Conservation (phyloP, 2,797 vertebrate species). For the Pangasius krempfi region DNA sequence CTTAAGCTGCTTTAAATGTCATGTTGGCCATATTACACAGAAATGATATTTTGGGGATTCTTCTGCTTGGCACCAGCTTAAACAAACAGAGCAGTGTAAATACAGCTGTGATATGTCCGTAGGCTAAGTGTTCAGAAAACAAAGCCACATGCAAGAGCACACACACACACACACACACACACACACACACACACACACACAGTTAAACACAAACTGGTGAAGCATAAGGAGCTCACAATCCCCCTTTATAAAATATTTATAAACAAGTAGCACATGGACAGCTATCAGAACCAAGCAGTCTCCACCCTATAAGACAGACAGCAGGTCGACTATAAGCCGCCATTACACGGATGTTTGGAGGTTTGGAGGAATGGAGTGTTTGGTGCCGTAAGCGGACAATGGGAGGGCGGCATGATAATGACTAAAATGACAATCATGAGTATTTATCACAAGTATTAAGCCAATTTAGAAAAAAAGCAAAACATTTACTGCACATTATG, state of each 20-base stretch:
- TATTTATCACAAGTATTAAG: background rate
- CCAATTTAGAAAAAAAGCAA: background rate
- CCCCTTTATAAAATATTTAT: background rate
- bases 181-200: constrained; percentile 21
- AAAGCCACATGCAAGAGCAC: background rate
- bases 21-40: background rate
- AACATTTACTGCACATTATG: background rate
- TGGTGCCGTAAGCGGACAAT: background rate
- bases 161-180: too few species aligned
- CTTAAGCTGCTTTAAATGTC: background rate
- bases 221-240: background rate
- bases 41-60: background rate
- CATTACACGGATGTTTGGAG: background rate
- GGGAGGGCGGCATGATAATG: background rate
- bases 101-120: background rate
- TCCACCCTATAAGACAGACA: background rate
- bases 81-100: constrained; percentile 28
- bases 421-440: background rate
- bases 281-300: background rate
- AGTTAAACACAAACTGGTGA: background rate
- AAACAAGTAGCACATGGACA: background rate
- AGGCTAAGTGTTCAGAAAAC: background rate
- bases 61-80: background rate
- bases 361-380: background rate
- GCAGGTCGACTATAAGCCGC: background rate